These are phyloP conservation scores for Antennarius striatus DNA, from an alignment of 2,113 vertebrate species.

Conservation along the genomic window DNA sequence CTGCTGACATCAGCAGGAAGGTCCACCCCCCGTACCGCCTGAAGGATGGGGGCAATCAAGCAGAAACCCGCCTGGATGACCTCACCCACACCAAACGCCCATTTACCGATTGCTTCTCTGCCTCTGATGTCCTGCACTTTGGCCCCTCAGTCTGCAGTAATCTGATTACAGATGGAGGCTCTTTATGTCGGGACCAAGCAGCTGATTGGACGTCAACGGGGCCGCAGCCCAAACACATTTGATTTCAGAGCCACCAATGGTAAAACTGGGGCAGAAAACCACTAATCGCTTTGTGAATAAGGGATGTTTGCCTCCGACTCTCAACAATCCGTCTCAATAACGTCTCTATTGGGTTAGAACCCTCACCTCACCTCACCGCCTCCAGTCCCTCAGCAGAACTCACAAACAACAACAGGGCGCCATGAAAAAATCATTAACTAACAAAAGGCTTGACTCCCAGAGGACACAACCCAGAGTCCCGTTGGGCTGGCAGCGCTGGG, in stretches of 20 bases:
- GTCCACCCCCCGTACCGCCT: constrained; percentile 2
- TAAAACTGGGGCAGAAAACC: background rate
- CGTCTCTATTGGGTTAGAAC: constrained; percentile 13
- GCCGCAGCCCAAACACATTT: constrained; percentile 25
- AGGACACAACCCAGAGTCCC: constrained; percentile 15
- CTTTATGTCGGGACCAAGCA: constrained; percentile 40
- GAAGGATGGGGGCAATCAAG: background rate
- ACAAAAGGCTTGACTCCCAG: constrained; percentile 47
- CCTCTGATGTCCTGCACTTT: constrained; percentile 49
- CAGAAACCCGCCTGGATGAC: constrained; percentile 14
- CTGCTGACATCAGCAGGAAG: constrained; percentile 5
- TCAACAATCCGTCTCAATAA: background rate
- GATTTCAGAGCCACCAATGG: constrained; percentile 1
- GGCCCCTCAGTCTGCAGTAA: constrained; percentile 53
- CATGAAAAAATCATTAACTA: constrained; percentile 26
- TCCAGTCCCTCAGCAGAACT: constrained; percentile 17
- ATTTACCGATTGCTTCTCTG: constrained; percentile 62
- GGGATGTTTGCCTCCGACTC: background rate
- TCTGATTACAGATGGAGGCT: constrained; percentile 59
- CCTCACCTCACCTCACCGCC: background rate
- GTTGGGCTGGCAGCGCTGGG: background rate
- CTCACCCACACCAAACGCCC: constrained; percentile 42
- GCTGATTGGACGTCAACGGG: constrained; percentile 36
- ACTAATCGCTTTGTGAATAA: too few relatives aligned
- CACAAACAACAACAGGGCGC: background rate